Base-by-base conservation (phyloP, 2,113 vertebrate genomes). In the Halcyon malimbica region DNA sequence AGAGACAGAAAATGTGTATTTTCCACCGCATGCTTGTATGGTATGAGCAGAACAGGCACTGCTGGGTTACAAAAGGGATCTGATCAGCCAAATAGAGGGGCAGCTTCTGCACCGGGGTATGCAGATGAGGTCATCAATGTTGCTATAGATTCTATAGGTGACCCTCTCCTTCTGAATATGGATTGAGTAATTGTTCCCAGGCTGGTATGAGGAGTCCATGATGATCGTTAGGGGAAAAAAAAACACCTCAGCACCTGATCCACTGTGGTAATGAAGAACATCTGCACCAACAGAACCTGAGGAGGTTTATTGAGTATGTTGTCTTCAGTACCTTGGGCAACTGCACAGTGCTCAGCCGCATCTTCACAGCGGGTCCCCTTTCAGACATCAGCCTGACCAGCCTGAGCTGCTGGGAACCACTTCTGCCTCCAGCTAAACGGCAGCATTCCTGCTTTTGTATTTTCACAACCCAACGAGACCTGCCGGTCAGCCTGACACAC, bases 11-110 rank as follows among this genome's bases (percentile, higher is more conserved):
- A 64, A 50, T 1, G 1, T 28, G 21, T 10, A 25, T 87, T 71
- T 80, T 35, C 68, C 70, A 24, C 42, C n/a, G 5, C 0, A 2
- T 26, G 51, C 31, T 69, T n/a, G 3, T 42, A 19, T 0, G 3
- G 64, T 42, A 13, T 3, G 7, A 42, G 46, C 60, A 82, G 70
- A 83, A 11, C 2, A 19, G 33, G 24, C 37, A 57, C 33, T 19
- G 11, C 4, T 1, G 8, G 35, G 3, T 24, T 75, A 46, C 3
- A 13, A 26, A n/a, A 90, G 10, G 29, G 33, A 37, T 12, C 12
- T 19, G 42, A 35, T 0, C 8, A 6, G 29, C 5, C 42, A 37
- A 16, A 28, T 13, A 5, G 2, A 1, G 14, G 24, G 42, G 14
- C 29, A 28, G 67, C 11, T 28, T 59, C 37, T 33, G 50, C 50